Conservation (phyloP, 2,113 vertebrate species). For the Proterorhinus semilunaris region DNA sequence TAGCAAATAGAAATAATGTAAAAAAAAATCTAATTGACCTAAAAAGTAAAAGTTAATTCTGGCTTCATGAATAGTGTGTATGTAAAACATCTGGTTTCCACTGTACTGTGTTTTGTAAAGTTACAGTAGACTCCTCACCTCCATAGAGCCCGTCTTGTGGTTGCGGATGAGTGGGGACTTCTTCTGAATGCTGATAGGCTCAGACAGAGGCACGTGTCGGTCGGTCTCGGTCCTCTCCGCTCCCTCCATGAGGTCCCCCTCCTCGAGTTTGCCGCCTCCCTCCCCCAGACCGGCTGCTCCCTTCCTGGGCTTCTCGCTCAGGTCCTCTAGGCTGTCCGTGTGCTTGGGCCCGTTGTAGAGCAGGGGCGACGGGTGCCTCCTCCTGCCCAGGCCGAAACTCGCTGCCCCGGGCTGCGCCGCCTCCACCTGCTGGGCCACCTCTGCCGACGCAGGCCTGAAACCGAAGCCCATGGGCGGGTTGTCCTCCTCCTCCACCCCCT, state of each 20-base stretch:
- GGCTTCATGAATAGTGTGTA: too few relatives aligned
- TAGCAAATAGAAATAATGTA: too few relatives aligned
- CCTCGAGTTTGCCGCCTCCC: conserved; percentile 76
- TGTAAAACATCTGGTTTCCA: too few relatives aligned
- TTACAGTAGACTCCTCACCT: conserved; percentile 73
- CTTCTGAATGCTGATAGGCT: conserved; percentile 81
- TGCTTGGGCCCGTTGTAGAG: conserved; percentile 87
- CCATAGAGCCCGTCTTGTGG: conserved; percentile 95
- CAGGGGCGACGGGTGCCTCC: conserved; percentile 3
- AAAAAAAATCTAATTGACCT: too few relatives aligned
- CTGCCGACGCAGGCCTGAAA: conserved; percentile 92
- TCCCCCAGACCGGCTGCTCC: background rate
- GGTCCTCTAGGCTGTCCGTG: conserved; percentile 8
- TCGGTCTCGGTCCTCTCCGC: conserved; percentile 83
- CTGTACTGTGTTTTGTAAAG: too few relatives aligned
- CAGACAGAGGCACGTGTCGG: conserved; percentile 73
- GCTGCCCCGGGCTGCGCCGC: background rate
- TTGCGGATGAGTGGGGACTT: conserved; percentile 89
- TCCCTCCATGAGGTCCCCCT: conserved; percentile 83
- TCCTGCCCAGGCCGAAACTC: background rate
- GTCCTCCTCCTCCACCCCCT: conserved; percentile 91
- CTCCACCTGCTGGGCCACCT: conserved; percentile 75
- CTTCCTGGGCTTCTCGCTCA: background rate
- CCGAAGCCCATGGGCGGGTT: conserved; percentile 90
- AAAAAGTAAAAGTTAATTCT: too few relatives aligned